Evolutionary conservation across 2,797 vertebrate genomes (phyloP), one percentile per base, ranked within the genome.

Genomic region (Agapornis canus): DNA sequence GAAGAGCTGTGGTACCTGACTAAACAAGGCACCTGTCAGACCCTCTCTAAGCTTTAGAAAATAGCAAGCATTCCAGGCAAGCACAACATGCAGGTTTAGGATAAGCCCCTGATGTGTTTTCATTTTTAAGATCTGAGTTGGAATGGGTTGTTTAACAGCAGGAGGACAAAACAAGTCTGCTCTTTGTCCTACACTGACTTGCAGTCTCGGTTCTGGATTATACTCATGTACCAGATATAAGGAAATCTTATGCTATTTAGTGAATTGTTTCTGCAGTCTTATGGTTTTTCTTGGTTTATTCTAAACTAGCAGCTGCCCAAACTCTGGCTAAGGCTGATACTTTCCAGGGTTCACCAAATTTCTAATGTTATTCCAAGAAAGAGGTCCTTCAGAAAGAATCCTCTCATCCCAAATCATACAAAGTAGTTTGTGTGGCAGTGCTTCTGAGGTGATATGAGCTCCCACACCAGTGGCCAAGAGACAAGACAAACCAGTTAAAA

Each of bases 251-350:
- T 4, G 4, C 6, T 45, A 23, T 68, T 57, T 40, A 42, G 4
- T 20, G 31, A 77, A 71, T 56, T 89, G 13, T 56, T 2, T 11
- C 68, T 25, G 13, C 0, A 0, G 26, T 3, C 17, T 5, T 1
- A 22, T 65, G 13, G 0, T 31, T 59, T 51, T 82, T 29, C 20
- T 72, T 64, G 2, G 19, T 83, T 83, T 86, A 45, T 57, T 89
- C 12, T 71, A 51, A 80, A 32, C 61, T 39, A 43, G 27, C n/a
- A 64, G 11, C 21, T 19, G 4, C 51, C 75, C 35, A 51, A 86
- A 0, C n/a, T 52, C 32, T 59, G 43, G 19, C 59, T 70, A 69
- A 92, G 27, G 11, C 31, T 19, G 31, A 29, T 12, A 17, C 8
- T 37, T 66, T 29, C 22, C 57, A 69, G 43, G 13, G 47, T 31